Evolutionary conservation across 2,113 vertebrate genomes (phyloP), one percentile per base, ranked within the genome.

Genomic region (Anoplopoma fimbria): DNA sequence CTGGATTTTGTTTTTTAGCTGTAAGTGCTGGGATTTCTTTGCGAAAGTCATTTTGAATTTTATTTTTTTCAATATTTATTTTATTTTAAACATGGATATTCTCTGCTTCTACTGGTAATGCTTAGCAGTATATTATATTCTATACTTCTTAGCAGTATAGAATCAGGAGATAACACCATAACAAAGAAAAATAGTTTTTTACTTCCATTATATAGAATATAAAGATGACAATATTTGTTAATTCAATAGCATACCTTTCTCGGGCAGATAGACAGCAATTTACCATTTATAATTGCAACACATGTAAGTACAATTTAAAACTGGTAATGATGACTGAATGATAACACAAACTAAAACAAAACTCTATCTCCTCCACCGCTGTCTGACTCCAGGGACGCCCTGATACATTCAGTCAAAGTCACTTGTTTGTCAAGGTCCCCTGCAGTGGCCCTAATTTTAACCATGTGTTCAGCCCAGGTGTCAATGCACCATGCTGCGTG

Each of bases 361-460:
- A 21, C 53, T 45, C 42, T 19, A 19, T 62, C 9, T 71, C 15
- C 9, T 49, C 15, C 47, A 34, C 23, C 45, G 42, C 12, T 61
- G 34, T 82, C 23, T 0, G 49, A 80, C 83, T 79, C 77, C 55
- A 9, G 88, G 79, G 77, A 87, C 62, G n/a, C 23, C 65, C 72
- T 69, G 78, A 85, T 84, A 65, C 83, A 88, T 83, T 79, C 83
- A 83, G 65, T 91, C 89, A 93, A 91, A 91, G 88, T 93, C 88
- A 85, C 87, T 89, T 81, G 73, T 89, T 92, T 88, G 87, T 92
- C 89, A 91, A 91, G 92, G 90, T 92, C 90, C 83, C 85, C 89
- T 83, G 68, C 83, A 86, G 87, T 81, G 88, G 81, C 86, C 86
- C 87, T 89, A 83, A 91, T 91, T 92, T 84, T 88, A 87, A 64